Evolutionary conservation across 2,113 vertebrate species (phyloP).

Genomic region (Labeo rohita): DNA sequence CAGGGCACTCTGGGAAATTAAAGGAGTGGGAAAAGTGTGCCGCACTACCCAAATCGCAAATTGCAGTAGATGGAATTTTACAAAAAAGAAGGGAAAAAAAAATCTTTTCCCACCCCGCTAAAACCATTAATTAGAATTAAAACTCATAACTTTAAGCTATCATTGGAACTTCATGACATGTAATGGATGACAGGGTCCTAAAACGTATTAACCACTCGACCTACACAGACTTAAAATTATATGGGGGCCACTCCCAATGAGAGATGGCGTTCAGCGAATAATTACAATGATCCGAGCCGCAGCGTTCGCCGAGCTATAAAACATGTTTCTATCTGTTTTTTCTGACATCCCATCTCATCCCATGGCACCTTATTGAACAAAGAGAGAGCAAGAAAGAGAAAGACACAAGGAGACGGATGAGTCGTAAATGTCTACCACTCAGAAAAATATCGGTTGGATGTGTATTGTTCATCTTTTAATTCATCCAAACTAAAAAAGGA

Average conservation of each 20-base stretch:
- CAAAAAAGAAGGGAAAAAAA: constrained; percentile 20
- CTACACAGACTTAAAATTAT: constrained; percentile 63
- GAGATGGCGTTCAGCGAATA: constrained; percentile 68
- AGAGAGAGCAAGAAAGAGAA: constrained; percentile 49
- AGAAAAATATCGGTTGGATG: not conserved
- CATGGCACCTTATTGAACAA: constrained; percentile 66
- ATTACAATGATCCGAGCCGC: constrained; percentile 69
- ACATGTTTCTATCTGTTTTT: constrained; percentile 71
- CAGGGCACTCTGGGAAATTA: constrained; percentile 33
- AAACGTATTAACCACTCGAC: constrained; percentile 67
- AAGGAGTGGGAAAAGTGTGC: constrained; percentile 22
- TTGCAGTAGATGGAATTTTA: constrained; percentile 51
- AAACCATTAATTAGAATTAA: constrained; percentile 62
- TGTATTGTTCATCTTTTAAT: not conserved
- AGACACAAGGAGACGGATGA: constrained; percentile 42
- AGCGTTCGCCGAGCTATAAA: constrained; percentile 71
- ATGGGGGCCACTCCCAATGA: constrained; percentile 61
- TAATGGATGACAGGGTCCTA: constrained; percentile 60
- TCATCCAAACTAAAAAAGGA: not conserved
- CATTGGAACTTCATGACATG: constrained; percentile 63
- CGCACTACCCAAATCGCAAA: constrained; percentile 54
- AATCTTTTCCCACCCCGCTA: constrained; percentile 18
- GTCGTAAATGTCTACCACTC: constrained; percentile 59
- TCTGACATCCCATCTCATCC: constrained; percentile 73
- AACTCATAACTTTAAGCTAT: constrained; percentile 64